Conservation (phyloP, 2,113 vertebrate genomes). For the Bothrops jararaca region DNA sequence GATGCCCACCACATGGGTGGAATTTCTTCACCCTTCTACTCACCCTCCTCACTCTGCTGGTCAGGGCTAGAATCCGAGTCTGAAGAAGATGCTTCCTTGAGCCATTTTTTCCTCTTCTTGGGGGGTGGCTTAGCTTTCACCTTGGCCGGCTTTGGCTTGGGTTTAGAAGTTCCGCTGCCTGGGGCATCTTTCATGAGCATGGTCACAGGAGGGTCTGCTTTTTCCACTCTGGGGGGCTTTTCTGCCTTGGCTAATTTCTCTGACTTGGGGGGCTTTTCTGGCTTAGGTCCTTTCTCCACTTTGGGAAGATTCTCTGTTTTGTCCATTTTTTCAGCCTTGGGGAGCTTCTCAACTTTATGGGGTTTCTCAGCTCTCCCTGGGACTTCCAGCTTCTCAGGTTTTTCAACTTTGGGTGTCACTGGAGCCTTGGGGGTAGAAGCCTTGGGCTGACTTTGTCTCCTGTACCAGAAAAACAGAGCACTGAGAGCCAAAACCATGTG, state of each 20-base stretch:
- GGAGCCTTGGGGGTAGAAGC: conserved; percentile 29
- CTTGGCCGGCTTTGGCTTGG: conserved; percentile 75
- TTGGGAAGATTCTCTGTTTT: conserved; percentile 41
- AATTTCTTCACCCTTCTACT: not conserved
- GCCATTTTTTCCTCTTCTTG: conserved; percentile 92
- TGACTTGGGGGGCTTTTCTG: conserved; percentile 40
- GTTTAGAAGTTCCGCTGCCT: conserved; percentile 42
- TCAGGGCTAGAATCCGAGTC: conserved; percentile 86
- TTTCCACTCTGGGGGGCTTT: conserved; percentile 63
- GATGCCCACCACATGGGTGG: not conserved
- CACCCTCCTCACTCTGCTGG: conserved; percentile 85
- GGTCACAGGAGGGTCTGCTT: conserved; percentile 14
- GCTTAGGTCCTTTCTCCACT: conserved; percentile 38
- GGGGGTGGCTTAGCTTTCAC: conserved; percentile 88
- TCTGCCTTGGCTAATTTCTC: conserved; percentile 35
- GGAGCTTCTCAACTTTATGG: conserved; percentile 17
- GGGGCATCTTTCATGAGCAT: conserved; percentile 55
- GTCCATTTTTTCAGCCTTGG: conserved; percentile 18
- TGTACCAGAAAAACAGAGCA: not conserved
- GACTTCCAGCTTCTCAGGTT: conserved; percentile 28
- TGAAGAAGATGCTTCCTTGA: conserved; percentile 76
- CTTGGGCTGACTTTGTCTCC: conserved; percentile 69
- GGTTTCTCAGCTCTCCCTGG: conserved; percentile 48
- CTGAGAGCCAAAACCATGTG: not conserved
- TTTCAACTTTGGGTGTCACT: conserved; percentile 34